Percentiles rank a stretch among this genome's conserved stretches.
Evolutionary conservation across 1,140 invertebrate species (phyloP).

Genomic region (Cyrtorhinus lividipennis): DNA sequence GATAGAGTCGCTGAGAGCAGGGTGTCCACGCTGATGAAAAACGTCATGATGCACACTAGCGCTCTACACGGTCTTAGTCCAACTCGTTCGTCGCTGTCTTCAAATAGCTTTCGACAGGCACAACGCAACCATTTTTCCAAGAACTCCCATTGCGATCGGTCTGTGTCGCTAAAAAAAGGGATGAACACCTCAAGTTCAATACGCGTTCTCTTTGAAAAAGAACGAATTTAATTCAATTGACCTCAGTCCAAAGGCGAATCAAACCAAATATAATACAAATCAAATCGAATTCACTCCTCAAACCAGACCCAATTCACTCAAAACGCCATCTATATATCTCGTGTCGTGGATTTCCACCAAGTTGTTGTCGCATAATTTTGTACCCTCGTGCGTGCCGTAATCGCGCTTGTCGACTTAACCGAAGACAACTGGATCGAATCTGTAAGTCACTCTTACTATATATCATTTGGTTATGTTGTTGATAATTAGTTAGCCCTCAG

Average conservation of each 20-base stretch:
- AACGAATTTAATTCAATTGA: background rate
- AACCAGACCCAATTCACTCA: background rate
- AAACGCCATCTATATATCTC: background rate
- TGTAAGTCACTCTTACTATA: background rate
- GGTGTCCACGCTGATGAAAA: too few species aligned
- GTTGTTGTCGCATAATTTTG: background rate
- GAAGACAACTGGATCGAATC: too few species aligned
- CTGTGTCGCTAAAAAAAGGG: background rate
- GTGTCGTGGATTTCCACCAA: background rate
- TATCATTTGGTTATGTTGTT: background rate
- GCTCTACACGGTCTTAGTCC: too few species aligned
- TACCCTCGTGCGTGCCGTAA: background rate
- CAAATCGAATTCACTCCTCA: background rate
- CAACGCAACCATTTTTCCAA: too few species aligned
- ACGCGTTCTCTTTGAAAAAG: background rate
- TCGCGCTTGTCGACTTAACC: too few species aligned
- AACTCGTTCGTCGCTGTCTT: too few species aligned
- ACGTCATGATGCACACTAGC: too few species aligned
- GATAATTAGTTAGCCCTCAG: background rate
- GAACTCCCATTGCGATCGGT: too few species aligned
- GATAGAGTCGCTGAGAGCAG: too few species aligned
- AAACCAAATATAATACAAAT: background rate
- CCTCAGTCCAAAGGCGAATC: background rate
- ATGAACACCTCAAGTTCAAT: background rate
- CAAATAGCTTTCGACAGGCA: too few species aligned